phyloP scores from a whole-genome alignment of 2,797 vertebrate species.

The Eospalax fontanierii region DNA sequence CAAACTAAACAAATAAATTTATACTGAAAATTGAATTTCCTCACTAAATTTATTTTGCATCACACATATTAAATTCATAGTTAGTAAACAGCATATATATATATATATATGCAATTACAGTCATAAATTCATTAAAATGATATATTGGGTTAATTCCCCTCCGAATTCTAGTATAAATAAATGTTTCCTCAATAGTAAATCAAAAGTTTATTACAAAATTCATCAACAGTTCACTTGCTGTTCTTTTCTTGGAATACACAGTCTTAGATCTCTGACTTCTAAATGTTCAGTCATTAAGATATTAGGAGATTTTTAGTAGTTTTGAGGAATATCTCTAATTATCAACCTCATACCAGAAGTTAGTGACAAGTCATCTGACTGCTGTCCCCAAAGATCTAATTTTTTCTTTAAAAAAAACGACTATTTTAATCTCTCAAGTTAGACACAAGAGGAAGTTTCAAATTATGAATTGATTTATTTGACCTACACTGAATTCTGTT shows the following conservation, averaged over 20 bases:
- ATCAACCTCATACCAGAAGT: neutral
- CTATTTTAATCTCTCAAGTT: neutral
- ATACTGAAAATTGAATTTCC: conserved; percentile 71
- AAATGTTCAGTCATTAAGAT: neutral
- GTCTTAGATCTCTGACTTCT: neutral
- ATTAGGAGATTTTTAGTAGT: neutral
- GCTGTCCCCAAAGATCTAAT: neutral
- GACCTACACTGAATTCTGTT: neutral
- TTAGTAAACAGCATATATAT: conserved; percentile 28
- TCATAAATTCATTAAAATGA: conserved; percentile 75
- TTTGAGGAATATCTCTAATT: conserved; percentile 14
- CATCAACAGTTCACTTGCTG: conserved; percentile 38
- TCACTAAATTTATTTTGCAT: conserved; percentile 59
- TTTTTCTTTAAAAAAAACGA: neutral
- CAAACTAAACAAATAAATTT: conserved; percentile 62
- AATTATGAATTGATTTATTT: neutral
- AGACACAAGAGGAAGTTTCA: neutral
- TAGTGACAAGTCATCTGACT: neutral
- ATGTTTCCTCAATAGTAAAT: conserved; percentile 44
- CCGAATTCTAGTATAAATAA: conserved; percentile 63
- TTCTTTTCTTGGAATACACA: neutral
- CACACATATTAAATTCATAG: conserved; percentile 73
- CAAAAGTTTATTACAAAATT: conserved; percentile 74
- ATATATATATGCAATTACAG: conserved; percentile 12
- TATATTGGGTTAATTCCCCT: conserved; percentile 70